phyloP scores from a whole-genome alignment of 2,797 vertebrate species.

The Sebastiscus albofasciatus region DNA sequence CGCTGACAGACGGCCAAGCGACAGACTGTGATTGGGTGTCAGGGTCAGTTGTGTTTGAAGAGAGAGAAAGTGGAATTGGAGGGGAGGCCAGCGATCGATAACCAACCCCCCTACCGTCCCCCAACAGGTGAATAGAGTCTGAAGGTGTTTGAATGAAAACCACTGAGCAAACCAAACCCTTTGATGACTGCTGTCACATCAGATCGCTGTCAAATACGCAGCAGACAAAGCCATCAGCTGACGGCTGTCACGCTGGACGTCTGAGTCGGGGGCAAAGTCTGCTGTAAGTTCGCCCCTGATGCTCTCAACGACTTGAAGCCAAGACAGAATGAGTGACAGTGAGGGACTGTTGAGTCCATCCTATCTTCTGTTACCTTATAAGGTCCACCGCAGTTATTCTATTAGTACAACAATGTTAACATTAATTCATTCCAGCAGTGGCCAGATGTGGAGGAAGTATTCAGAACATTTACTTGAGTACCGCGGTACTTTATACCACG shows the following conservation, averaged over 20 bases:
- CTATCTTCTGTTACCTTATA: background rate
- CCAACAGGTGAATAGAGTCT: conserved; percentile 39
- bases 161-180: conserved; percentile 23
- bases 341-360: background rate
- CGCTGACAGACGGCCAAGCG: conserved; percentile 26
- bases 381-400: background rate
- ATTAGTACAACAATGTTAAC: background rate
- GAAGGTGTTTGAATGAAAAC: conserved; percentile 31
- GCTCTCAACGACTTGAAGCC: background rate
- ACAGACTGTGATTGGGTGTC: conserved; percentile 61
- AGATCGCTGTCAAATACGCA: conserved; percentile 36
- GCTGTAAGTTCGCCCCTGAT: conserved; percentile 5
- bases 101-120: background rate
- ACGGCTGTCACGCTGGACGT: conserved; percentile 26
- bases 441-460: no score
- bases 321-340: conserved; percentile 1
- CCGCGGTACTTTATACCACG: no score
- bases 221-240: conserved; percentile 46
- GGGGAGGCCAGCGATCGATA: conserved; percentile 48
- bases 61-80: conserved; percentile 44
- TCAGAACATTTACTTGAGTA: no score
- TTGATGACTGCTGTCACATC: conserved; percentile 42
- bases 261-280: background rate
- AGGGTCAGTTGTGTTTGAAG: conserved; percentile 52
- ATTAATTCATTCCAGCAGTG: background rate